Percentiles rank a stretch among this genome's conserved stretches.
phyloP scores from a whole-genome alignment of 1,140 invertebrate species.

The Microvelia longipes region DNA sequence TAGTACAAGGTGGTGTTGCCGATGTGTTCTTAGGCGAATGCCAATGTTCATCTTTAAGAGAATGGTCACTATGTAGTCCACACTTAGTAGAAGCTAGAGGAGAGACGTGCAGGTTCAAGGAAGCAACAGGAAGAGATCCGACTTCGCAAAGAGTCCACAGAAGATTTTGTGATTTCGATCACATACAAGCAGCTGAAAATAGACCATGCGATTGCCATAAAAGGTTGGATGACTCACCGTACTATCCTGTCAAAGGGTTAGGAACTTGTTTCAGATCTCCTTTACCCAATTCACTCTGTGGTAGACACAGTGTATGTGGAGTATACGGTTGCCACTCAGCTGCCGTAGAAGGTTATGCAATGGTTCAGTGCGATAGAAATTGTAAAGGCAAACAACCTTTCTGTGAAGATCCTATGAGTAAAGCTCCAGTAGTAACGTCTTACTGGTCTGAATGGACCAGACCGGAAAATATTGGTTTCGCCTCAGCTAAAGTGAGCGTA shows the following conservation, averaged over 20 bases:
- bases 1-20: not conserved
- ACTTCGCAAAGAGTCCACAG: not conserved
- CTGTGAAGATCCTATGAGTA: not conserved
- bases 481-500: not conserved
- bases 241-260: slow-evolving; percentile 3
- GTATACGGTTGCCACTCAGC: not conserved
- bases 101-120: slow-evolving; percentile 6
- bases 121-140: slow-evolving; percentile 1
- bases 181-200: not conserved
- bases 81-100: not conserved
- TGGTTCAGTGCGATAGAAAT: slow-evolving; percentile 6
- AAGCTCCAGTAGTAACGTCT: not conserved
- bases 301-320: slow-evolving; percentile 7
- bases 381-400: slow-evolving; percentile 6
- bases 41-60: not conserved
- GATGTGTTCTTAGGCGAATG: not conserved
- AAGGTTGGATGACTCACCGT: not conserved
- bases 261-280: slow-evolving; percentile 5
- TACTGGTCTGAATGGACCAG: not conserved
- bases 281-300: slow-evolving; percentile 1
- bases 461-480: not conserved
- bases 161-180: not conserved
- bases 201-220: not conserved
- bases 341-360: not conserved
- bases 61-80: slow-evolving; percentile 7